Conservation (phyloP, 2,113 vertebrate species). For the Corythornis vintsioides region DNA sequence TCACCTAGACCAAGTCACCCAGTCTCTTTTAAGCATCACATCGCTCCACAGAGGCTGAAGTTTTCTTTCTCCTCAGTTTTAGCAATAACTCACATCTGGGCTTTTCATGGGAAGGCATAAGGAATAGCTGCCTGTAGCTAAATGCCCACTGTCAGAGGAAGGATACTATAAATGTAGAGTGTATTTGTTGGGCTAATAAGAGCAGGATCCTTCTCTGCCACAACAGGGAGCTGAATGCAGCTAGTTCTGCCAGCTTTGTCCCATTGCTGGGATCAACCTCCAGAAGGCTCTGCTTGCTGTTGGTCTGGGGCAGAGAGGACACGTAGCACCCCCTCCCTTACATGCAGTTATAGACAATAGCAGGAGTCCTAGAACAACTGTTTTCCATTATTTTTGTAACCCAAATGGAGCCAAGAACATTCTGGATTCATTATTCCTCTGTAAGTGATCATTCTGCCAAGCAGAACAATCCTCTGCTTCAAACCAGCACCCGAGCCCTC, state of each 20-base stretch:
- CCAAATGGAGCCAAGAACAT: neutral
- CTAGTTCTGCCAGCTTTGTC: neutral
- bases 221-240: neutral
- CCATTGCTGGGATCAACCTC: neutral
- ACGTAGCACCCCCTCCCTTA: neutral
- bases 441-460: neutral
- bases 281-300: neutral
- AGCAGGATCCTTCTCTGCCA: neutral
- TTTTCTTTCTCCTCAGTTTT: neutral
- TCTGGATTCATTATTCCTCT: neutral
- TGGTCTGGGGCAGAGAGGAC: neutral
- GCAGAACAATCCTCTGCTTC: neutral
- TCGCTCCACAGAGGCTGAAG: slow-evolving; percentile 13
- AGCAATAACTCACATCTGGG: neutral
- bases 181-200: neutral
- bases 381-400: neutral
- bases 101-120: neutral
- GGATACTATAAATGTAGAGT: neutral
- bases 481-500: neutral
- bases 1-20: too few species aligned
- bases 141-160: neutral
- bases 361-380: neutral
- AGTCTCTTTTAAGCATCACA: neutral
- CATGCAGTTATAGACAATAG: neutral
- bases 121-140: neutral